These are phyloP conservation scores for Syncerus caffer DNA, from an alignment of 2,797 vertebrate species.

Conservation along the genomic window DNA sequence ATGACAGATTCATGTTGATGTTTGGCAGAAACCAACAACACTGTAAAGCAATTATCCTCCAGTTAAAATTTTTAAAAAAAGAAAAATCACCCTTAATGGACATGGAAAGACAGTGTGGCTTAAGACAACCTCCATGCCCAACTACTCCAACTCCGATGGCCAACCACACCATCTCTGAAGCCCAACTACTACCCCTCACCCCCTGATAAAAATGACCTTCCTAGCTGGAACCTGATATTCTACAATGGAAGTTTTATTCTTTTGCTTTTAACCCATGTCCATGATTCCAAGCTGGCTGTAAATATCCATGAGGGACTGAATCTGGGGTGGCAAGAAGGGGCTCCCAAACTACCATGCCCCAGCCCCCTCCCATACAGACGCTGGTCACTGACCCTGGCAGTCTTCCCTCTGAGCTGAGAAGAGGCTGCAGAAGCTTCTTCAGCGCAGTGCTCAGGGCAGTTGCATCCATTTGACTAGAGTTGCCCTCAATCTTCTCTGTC, in stretches of 20 bases:
- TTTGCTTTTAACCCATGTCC: background rate
- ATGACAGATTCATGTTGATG: background rate
- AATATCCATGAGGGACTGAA: background rate
- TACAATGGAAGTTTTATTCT: background rate
- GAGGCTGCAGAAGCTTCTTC: background rate
- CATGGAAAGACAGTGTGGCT: background rate
- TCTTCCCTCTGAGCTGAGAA: background rate
- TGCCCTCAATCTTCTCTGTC: background rate
- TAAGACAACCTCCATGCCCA: background rate
- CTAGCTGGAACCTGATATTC: background rate
- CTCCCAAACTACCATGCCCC: rapidly evolving
- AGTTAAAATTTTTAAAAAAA: background rate
- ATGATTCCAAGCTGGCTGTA: background rate
- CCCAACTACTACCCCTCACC: background rate
- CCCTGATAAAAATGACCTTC: background rate
- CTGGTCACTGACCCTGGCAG: background rate
- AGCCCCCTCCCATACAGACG: background rate
- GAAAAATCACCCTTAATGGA: background rate
- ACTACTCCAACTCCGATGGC: rapidly evolving
- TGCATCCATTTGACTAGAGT: background rate
- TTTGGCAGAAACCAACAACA: background rate
- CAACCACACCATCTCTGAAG: background rate
- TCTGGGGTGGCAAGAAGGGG: background rate
- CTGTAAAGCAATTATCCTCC: background rate
- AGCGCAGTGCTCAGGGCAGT: background rate